A percentile compares a stretch with the other conserved stretches of the same genome.
phyloP scores from a whole-genome alignment of 2,113 vertebrate genomes.

The Oreotrochilus melanogaster region DNA sequence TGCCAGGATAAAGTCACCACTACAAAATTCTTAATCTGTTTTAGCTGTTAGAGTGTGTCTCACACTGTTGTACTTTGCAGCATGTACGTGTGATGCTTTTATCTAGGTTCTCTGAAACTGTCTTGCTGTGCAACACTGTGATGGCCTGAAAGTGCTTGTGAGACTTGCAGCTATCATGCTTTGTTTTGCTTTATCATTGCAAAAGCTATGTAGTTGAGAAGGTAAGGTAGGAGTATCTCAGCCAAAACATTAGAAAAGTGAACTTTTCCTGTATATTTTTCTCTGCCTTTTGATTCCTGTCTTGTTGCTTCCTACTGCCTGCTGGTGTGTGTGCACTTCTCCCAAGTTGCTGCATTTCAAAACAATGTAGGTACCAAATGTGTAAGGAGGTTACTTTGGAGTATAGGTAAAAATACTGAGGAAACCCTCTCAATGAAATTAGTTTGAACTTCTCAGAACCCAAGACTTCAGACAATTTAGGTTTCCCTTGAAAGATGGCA shows the following conservation, averaged over 20 bases:
- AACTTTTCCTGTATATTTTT: neutral
- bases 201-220: neutral
- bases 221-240: neutral
- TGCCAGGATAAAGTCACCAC: neutral
- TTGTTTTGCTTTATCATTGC: neutral
- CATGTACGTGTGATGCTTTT: neutral
- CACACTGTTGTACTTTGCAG: neutral
- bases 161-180: neutral
- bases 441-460: neutral
- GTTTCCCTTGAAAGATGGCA: neutral
- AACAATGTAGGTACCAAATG: neutral
- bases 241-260: neutral
- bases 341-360: neutral
- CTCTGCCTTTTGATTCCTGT: neutral
- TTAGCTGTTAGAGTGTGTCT: neutral
- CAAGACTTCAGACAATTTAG: neutral
- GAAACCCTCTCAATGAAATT: neutral
- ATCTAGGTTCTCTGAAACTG: neutral
- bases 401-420: neutral
- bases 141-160: neutral
- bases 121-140: neutral
- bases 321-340: neutral
- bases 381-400: neutral
- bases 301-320: neutral
- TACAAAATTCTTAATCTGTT: neutral